Evolutionary conservation across 2,888 invertebrate species (phyloP), one percentile per base, ranked within the genome.

Genomic region (Dryadula phaetusa): DNA sequence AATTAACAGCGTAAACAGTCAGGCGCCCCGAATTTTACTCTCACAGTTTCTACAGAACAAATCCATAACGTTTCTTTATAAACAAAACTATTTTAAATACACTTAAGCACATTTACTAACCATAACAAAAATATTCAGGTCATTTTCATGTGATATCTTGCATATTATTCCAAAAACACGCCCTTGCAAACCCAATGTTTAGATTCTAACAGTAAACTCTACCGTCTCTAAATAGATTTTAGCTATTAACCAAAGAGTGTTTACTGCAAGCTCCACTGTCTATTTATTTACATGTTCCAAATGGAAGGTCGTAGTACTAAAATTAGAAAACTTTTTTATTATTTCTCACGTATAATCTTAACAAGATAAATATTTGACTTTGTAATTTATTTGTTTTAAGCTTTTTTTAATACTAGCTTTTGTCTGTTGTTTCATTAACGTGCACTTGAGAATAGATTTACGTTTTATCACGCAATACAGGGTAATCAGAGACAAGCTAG

Each of bases 161-260:
- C 8, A 32, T 7, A 32, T 6, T 14, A 32, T 10, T 37, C 10
- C 22, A 22, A 56, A 37, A 22, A 40, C 22, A 40, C 10, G 40
- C 40, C 56, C 56, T 56, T 56, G 40, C n/a, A n/a, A 22, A 22
- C 12, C 18, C n/a, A 16, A 56, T n/a, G 4, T 40, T 22, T 56
- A 25, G n/a, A n/a, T n/a, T 40, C 54, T 53, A 28, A 54, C 28
- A 12, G 28, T 42, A 20, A 54, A 74, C 77, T 77, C 76, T 77
- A 74, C 79, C 81, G 77, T 85, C 82, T 86, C 79, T 78, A 82
- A 85, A 87, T 85, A 86, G 80, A 79, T 79, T 78, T 73, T 76
- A 76, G 77, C 77, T 64, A 76, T 76, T 76, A 77, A 76, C 72
- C 68, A 77, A 77, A 62, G 70, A 66, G 76, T 82, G 81, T 86